Evolutionary conservation across 2,888 invertebrate species (phyloP).

Genomic region (Mimachlamys varia): DNA sequence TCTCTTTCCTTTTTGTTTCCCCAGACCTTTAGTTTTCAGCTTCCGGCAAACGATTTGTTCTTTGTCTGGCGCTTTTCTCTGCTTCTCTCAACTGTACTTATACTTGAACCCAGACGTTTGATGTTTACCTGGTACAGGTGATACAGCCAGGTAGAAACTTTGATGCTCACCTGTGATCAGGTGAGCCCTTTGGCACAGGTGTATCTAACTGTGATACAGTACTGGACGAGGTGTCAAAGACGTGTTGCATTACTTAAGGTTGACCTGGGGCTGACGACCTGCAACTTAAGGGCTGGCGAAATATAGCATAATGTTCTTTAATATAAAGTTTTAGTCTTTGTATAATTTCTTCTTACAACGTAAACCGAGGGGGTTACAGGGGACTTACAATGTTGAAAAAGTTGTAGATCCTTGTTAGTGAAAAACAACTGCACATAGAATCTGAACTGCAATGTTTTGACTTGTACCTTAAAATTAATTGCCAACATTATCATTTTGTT

Average conservation of each 20-base stretch:
- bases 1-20: no score
- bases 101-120: not conserved
- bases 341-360: not conserved
- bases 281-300: not conserved
- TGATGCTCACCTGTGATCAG: not conserved
- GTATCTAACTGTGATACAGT: not conserved
- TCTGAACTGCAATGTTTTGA: no score
- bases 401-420: no score
- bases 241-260: not conserved
- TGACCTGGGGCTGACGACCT: not conserved
- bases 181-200: conserved; percentile 29
- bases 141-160: not conserved
- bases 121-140: not conserved
- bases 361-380: no score
- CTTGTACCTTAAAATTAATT: no score
- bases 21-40: not conserved
- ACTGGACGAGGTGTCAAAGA: not conserved
- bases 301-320: not conserved
- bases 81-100: not conserved
- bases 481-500: no score
- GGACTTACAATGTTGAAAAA: no score
- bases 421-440: no score
- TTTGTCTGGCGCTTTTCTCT: not conserved
- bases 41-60: not conserved
- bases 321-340: not conserved